Percentiles rank a stretch among this genome's conserved stretches.
phyloP scores from a whole-genome alignment of 2,797 vertebrate genomes.

The Knipowitschia caucasica region DNA sequence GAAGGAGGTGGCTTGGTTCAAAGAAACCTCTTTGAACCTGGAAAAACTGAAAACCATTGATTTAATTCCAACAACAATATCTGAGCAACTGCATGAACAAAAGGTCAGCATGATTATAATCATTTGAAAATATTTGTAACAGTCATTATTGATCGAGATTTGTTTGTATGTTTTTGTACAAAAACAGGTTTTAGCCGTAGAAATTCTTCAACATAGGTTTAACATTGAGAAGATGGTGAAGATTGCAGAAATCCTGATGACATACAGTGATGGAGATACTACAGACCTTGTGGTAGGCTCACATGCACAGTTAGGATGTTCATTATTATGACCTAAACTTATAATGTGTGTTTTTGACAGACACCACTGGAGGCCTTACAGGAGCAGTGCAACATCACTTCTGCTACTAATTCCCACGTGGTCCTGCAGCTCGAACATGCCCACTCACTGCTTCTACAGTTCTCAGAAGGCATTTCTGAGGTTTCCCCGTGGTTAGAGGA shows the following conservation, averaged over 20 bases:
- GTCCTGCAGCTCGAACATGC: constrained; percentile 82
- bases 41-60: constrained; percentile 70
- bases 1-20: constrained; percentile 74
- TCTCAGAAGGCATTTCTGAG: constrained; percentile 78
- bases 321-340: not conserved
- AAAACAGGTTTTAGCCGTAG: constrained; percentile 79
- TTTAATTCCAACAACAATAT: constrained; percentile 71
- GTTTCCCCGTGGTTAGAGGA: constrained; percentile 85
- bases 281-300: constrained; percentile 63
- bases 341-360: constrained; percentile 49
- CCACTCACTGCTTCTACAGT: constrained; percentile 82
- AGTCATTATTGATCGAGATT: not conserved
- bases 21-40: constrained; percentile 62
- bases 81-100: constrained; percentile 79
- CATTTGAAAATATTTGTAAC: not conserved
- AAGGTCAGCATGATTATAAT: constrained; percentile 71
- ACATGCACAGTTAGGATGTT: not conserved
- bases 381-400: constrained; percentile 75
- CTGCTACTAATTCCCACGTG: constrained; percentile 72
- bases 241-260: constrained; percentile 73
- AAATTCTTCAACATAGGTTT: constrained; percentile 84
- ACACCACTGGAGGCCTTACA: constrained; percentile 66
- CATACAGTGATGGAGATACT: constrained; percentile 69
- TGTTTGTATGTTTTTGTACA: not conserved
- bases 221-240: constrained; percentile 82